Evolutionary conservation across 2,888 invertebrate species (phyloP).

Genomic region (Acrobasis consociella): DNA sequence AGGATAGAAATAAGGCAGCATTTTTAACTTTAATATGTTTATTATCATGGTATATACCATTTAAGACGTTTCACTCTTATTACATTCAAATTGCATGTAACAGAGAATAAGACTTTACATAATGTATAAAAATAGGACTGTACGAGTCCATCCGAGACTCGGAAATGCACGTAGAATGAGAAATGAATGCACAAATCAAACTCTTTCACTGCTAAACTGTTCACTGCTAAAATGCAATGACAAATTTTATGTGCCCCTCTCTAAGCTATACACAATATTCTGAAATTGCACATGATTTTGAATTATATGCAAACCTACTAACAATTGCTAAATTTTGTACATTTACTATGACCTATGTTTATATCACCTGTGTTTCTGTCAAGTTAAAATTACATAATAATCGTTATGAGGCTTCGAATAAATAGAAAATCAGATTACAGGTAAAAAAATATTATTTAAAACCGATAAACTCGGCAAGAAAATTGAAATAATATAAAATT

Average conservation of each 20-base stretch:
- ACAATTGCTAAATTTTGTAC: conserved; percentile 76
- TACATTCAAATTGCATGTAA: conserved; percentile 74
- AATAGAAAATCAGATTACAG: conserved; percentile 65
- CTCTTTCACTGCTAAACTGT: conserved; percentile 58
- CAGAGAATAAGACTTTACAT: conserved; percentile 79
- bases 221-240: conserved; percentile 80
- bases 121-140: conserved; percentile 83
- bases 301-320: conserved; percentile 73
- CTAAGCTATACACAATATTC: conserved; percentile 64
- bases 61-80: conserved; percentile 71
- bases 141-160: conserved; percentile 70
- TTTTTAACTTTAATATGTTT: conserved; percentile 75
- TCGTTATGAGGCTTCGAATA: conserved; percentile 60
- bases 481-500: conserved; percentile 73
- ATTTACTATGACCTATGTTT: conserved; percentile 66
- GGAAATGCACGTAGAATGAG: conserved; percentile 77
- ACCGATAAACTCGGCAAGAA: conserved; percentile 62
- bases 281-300: conserved; percentile 78
- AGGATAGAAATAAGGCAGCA: conserved; percentile 35
- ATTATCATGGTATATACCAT: conserved; percentile 76
- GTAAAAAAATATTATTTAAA: conserved; percentile 56
- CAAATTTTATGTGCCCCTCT: conserved; percentile 63
- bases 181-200: conserved; percentile 75
- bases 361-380: conserved; percentile 70
- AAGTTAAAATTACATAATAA: conserved; percentile 55